A percentile compares a stretch with the other conserved stretches of the same genome.
Conservation (phyloP, 2,888 invertebrate species). For the Bellardia pandia region DNA sequence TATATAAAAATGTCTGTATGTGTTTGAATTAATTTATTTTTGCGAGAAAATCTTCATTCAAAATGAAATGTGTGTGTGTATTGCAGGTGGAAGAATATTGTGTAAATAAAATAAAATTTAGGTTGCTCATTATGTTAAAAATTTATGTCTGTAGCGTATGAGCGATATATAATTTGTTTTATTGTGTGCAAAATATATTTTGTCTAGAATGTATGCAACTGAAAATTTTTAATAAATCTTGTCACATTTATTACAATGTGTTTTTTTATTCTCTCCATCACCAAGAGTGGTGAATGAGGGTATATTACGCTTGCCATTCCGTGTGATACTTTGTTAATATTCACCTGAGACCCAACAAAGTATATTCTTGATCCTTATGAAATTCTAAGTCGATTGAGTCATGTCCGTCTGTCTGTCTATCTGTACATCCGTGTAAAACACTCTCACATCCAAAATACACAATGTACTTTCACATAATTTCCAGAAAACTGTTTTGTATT, state of each 20-base stretch:
- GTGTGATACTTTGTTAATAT: too few species aligned
- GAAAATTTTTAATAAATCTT: background rate
- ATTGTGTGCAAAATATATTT: slow-evolving; percentile 12
- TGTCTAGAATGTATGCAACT: background rate
- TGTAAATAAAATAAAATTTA: background rate
- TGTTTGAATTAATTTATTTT: background rate
- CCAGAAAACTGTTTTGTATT: too few species aligned
- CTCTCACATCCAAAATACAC: too few species aligned
- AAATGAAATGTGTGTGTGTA: background rate
- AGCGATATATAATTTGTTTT: slow-evolving; percentile 25
- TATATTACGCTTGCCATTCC: too few species aligned
- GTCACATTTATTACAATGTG: background rate
- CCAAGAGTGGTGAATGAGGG: too few species aligned
- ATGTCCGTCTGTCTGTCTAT: too few species aligned
- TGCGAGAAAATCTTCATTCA: background rate
- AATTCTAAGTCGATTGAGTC: too few species aligned
- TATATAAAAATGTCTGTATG: background rate
- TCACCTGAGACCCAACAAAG: too few species aligned
- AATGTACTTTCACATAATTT: too few species aligned
- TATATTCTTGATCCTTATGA: too few species aligned
- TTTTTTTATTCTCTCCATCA: background rate
- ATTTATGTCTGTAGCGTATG: slow-evolving; percentile 28
- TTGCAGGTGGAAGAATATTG: background rate
- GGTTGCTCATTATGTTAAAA: background rate
- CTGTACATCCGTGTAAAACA: too few species aligned